phyloP scores from a whole-genome alignment of 1,140 invertebrate species.

The Drosophila bocki region DNA sequence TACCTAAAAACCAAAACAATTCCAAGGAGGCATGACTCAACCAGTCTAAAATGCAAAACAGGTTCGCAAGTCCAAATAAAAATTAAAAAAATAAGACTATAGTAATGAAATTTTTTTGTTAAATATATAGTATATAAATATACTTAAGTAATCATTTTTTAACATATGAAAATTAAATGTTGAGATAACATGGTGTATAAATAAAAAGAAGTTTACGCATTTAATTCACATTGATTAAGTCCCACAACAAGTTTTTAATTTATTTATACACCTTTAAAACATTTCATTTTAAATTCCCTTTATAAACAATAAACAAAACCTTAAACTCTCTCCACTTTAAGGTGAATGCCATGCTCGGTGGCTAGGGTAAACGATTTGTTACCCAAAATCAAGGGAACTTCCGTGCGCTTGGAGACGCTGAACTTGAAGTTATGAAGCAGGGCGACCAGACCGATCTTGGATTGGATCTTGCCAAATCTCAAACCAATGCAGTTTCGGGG shows the following conservation, averaged over 20 bases:
- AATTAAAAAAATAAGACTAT: no score
- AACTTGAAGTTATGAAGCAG: slow-evolving; percentile 85
- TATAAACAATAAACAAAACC: background rate
- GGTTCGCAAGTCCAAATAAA: background rate
- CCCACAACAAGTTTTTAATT: background rate
- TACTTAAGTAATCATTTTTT: no score
- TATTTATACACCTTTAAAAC: background rate
- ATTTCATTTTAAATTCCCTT: no score
- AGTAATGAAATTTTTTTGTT: background rate
- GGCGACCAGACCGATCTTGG: slow-evolving; percentile 85
- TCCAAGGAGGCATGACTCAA: background rate
- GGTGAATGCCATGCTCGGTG: slow-evolving; percentile 47
- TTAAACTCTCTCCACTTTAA: slow-evolving; percentile 53
- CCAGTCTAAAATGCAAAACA: background rate
- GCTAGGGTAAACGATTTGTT: slow-evolving; percentile 12
- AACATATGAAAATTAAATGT: no score
- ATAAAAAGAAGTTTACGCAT: background rate
- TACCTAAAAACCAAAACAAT: background rate
- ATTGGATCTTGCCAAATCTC: slow-evolving; percentile 86
- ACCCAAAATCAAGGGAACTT: slow-evolving; percentile 37
- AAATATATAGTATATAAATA: no score
- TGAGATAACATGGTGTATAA: no score
- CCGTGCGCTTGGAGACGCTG: slow-evolving; percentile 45
- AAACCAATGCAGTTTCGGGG: slow-evolving; percentile 89
- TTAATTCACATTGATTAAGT: background rate